phyloP scores from a whole-genome alignment of 2,113 vertebrate genomes.

The Oreochromis niloticus region DNA sequence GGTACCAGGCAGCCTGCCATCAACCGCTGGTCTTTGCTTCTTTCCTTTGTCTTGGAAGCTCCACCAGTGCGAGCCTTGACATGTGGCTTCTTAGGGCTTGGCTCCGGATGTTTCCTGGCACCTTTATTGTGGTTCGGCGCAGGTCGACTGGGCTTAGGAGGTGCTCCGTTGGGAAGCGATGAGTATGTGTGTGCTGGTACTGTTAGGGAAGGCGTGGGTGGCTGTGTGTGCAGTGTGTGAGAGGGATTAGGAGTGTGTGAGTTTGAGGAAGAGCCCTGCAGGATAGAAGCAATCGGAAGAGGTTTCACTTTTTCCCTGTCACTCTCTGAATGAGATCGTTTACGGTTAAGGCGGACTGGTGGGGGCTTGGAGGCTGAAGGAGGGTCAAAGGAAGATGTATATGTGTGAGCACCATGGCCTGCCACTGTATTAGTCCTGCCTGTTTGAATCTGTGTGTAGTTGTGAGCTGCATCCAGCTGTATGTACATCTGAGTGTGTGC shows the following conservation, averaged over 20 bases:
- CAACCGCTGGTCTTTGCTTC: constrained; percentile 86
- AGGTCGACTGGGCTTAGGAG: constrained; percentile 86
- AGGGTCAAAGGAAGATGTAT: constrained; percentile 74
- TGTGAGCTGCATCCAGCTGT: constrained; percentile 60
- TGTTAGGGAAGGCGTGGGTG: constrained; percentile 74
- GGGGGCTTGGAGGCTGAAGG: constrained; percentile 77
- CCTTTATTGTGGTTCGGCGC: constrained; percentile 83
- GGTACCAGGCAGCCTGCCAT: constrained; percentile 84
- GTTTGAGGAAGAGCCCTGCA: constrained; percentile 82
- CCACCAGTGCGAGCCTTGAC: constrained; percentile 86
- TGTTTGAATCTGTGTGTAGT: constrained; percentile 64
- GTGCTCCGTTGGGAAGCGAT: constrained; percentile 75
- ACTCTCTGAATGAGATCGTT: constrained; percentile 91
- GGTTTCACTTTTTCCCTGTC: constrained; percentile 94
- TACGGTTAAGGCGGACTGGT: constrained; percentile 85
- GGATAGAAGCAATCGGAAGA: constrained; percentile 89
- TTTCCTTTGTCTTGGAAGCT: constrained; percentile 87
- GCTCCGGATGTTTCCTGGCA: constrained; percentile 86
- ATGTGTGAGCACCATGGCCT: constrained; percentile 65
- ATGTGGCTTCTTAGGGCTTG: constrained; percentile 87
- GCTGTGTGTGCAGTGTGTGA: constrained; percentile 77
- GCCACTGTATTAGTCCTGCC: constrained; percentile 69
- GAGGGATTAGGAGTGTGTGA: constrained; percentile 77
- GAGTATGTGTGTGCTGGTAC: constrained; percentile 73
- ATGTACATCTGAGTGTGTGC: constrained; percentile 62